Conservation (phyloP, 1,140 invertebrate genomes). For the Popillia japonica region DNA sequence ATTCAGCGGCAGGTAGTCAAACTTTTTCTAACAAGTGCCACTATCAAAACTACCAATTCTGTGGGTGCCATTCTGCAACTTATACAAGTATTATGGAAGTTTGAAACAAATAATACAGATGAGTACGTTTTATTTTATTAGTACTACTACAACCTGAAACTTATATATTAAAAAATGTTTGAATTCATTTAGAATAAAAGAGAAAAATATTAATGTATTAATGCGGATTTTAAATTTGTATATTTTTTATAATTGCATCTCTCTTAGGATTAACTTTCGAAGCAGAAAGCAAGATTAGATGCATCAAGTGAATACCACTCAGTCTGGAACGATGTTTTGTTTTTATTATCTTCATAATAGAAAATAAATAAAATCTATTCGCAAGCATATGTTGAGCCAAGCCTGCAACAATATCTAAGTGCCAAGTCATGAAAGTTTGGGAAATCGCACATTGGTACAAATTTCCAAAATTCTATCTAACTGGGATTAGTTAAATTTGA, state of each 20-base stretch:
- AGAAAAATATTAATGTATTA: constrained; percentile 22
- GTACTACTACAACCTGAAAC: constrained; percentile 1
- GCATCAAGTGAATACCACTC: too few relatives aligned
- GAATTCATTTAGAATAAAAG: neutral
- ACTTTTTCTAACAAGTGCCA: neutral
- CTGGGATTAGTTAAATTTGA: neutral
- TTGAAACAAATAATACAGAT: neutral
- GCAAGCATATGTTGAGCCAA: constrained; percentile 23
- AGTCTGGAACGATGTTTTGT: neutral
- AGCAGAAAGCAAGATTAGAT: too few relatives aligned
- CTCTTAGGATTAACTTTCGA: too few relatives aligned
- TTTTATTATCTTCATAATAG: neutral
- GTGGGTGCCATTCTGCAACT: neutral
- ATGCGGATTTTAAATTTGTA: neutral
- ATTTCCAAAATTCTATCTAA: constrained; percentile 27
- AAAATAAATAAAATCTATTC: neutral
- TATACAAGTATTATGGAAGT: neutral
- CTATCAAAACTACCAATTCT: neutral
- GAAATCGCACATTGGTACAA: constrained; percentile 14
- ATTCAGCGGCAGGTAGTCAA: too few relatives aligned
- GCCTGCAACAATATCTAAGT: constrained; percentile 23
- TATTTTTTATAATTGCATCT: constrained; percentile 13
- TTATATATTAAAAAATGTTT: constrained; percentile 22
- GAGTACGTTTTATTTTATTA: constrained; percentile 32
- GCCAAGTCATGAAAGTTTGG: constrained; percentile 16